phyloP scores from a whole-genome alignment of 1,140 invertebrate species.

The Eriocheir sinensis region DNA sequence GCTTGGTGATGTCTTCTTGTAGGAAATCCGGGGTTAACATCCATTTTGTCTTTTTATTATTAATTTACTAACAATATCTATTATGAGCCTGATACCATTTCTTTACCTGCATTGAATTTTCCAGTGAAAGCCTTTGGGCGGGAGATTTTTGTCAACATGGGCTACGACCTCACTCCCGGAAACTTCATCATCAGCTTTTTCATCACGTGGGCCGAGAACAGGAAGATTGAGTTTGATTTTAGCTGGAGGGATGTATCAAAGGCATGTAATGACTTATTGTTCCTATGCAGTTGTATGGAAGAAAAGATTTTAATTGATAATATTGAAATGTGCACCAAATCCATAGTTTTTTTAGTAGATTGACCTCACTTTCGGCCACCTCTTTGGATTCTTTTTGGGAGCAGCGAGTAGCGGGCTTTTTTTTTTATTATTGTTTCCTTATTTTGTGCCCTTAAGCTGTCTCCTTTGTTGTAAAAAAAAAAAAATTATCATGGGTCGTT shows the following conservation, averaged over 20 bases:
- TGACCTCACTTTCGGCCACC: background rate
- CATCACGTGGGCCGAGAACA: slow-evolving; percentile 79
- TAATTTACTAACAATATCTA: background rate
- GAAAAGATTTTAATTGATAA: background rate
- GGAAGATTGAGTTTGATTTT: slow-evolving; percentile 79
- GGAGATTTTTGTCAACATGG: slow-evolving; percentile 73
- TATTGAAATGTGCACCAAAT: background rate
- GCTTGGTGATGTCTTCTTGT: too few species aligned
- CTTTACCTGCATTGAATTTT: background rate
- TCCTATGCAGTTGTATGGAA: background rate
- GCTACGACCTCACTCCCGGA: slow-evolving; percentile 70
- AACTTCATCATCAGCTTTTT: slow-evolving; percentile 80
- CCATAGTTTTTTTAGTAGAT: background rate
- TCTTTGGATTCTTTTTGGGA: too few species aligned
- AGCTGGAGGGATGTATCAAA: slow-evolving; percentile 77
- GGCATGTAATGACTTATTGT: slow-evolving; percentile 28
- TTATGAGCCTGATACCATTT: background rate
- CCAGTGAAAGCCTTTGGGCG: slow-evolving; percentile 63
- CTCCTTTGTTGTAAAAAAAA: background rate
- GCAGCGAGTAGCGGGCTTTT: too few species aligned
- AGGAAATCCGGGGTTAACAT: too few species aligned
- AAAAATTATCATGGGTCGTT: background rate
- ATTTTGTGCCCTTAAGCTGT: too few species aligned
- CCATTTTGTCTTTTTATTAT: background rate
- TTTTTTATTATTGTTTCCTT: too few species aligned